Base-by-base conservation (phyloP, 2,113 vertebrate genomes). In the Glaucomys volans region DNA sequence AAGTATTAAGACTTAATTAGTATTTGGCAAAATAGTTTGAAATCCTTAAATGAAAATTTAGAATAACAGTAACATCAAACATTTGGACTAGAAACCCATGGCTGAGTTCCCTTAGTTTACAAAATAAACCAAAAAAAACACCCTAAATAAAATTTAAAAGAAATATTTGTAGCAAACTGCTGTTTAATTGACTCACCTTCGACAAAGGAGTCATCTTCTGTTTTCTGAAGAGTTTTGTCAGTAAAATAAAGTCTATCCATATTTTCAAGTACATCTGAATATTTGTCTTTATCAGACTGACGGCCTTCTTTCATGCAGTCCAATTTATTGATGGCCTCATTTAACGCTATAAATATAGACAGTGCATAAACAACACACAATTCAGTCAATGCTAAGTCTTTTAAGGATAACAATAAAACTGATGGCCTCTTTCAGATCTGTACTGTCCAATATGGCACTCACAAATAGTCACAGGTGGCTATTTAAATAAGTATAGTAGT, bases 321-420 rank as follows among this genome's bases (percentile, higher is more conserved):
- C 80, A 96, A 40, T 20, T 20, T 50, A 26, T 8, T 22, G 42
- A 94, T 86, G 75, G 40, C 28, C 13, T 96, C 37, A 72, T 95
- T 96, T 67, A 96, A 32, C 59, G 94, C 95, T 97, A 89, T 20
- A 90, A 64, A 90, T 24, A 92, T 18, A 97, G 74, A 85, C 26
- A 94, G 85, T 59, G 74, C 35, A 79, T 4, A 57, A 52, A 52
- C 37, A 80, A 75, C 18, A 90, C 47, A 16, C 50, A 40, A 66
- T 88, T 94, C 35, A 80, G 40, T 22, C 42, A 62, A 30, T 74
- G 8, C 64, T 79, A 91, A 59, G 32, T 50, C 10, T 89, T 50
- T 62, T 35, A n/a, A 84, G 67, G 59, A 79, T 26, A 91, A 20
- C 28, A 47, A 72, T 40, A 72, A 95, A 80, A 93, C 12, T 80